Evolutionary conservation across 2,888 invertebrate species (phyloP), one percentile per base, ranked within the genome.

Genomic region (Polyploca ridens): DNA sequence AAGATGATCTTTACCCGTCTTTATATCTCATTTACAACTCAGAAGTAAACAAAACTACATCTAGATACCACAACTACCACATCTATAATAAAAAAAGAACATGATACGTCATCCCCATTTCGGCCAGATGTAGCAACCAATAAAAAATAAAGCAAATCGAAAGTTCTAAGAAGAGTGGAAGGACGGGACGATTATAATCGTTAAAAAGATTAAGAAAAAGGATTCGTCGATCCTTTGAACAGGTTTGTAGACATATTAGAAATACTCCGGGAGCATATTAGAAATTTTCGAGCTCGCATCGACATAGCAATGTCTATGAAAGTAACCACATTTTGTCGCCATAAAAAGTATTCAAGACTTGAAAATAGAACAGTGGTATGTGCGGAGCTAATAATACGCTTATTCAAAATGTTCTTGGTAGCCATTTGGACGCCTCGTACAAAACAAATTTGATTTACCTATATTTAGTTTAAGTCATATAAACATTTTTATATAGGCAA

Each of bases 361-460:
- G 46, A 46, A 41, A 46, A 46, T 46, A 46, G 46, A 46, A 46
- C 46, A 6, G 41, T 46, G n/a, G 46, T n/a, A 46, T n/a, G 46
- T 46, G n/a, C 46, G 6, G 7, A 46, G 46, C n/a, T 46, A 46
- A n/a, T 46, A 46, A 46, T 46, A n/a, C 14, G 46, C 6, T 46
- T 1, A 46, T n/a, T n/a, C 46, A 46, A 46, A 41, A n/a, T n/a
- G 46, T 10, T 46, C 7, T n/a, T 46, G 46, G 5, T 46, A n/a
- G n/a, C n/a, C 46, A 46, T 46, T 46, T 46, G 46, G 46, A 46
- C n/a, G 46, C 3, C 7, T 46, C n/a, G n/a, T 46, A 46, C 46
- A 5, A 46, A 46, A 46, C n/a, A n/a, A 46, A 46, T 13, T 10
- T 10, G 0, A 38, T 35, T 35, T 35, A 6, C 5, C n/a, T n/a